Percentiles rank a stretch among this genome's conserved stretches.
Evolutionary conservation across 1,140 invertebrate species (phyloP).

Genomic region (Procambarus clarkii): DNA sequence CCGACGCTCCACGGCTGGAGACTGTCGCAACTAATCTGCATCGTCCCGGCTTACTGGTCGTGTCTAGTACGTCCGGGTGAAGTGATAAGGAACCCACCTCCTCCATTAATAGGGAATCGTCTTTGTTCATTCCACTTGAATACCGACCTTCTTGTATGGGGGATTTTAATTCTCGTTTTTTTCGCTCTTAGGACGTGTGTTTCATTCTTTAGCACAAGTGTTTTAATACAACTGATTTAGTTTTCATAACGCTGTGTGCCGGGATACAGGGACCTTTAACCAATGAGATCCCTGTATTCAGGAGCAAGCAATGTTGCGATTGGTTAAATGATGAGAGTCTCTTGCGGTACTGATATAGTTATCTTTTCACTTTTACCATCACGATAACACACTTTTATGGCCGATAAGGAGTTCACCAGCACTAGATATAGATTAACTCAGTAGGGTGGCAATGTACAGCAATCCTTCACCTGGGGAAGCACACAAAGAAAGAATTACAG

Average conservation of each 20-base stretch:
- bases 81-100: background rate
- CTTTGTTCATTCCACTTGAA: background rate
- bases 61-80: background rate
- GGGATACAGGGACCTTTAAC: background rate
- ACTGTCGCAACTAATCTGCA: background rate
- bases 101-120: background rate
- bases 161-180: background rate
- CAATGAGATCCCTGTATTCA: background rate
- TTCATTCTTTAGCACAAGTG: background rate
- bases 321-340: background rate
- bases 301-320: background rate
- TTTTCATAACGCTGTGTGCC: background rate
- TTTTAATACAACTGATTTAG: background rate
- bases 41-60: background rate
- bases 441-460: too few relatives aligned
- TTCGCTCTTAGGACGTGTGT: background rate
- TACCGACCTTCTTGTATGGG: background rate
- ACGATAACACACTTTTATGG: slow-evolving; percentile 10
- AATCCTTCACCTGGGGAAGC: too few relatives aligned
- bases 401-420: background rate
- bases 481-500: too few relatives aligned
- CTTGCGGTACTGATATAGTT: background rate
- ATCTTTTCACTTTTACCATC: background rate
- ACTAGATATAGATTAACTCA: background rate
- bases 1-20: background rate